A percentile compares a stretch with the other conserved stretches of the same genome.
Evolutionary conservation across 2,888 invertebrate species (phyloP).

Genomic region (Parnassius smintheus): DNA sequence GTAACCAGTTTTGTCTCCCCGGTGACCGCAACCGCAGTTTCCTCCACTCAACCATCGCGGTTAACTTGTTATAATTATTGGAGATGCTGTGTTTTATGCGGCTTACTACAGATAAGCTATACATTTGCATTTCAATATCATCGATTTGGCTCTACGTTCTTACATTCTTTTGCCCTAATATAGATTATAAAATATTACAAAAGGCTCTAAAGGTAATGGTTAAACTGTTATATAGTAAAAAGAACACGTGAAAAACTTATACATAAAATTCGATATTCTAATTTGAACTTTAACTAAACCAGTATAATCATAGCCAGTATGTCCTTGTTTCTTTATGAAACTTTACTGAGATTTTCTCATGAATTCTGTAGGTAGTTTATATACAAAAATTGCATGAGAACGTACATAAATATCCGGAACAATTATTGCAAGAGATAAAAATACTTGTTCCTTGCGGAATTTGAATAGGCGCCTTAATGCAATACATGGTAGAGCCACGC

Average conservation of each 20-base stretch:
- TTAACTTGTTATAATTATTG: slow-evolving; percentile 35
- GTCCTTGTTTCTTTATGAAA: too few relatives aligned
- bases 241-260: neutral
- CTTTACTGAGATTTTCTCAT: too few relatives aligned
- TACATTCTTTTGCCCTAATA: neutral
- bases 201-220: neutral
- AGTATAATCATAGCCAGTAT: too few relatives aligned
- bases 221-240: neutral
- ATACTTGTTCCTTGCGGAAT: too few relatives aligned
- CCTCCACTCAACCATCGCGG: slow-evolving; percentile 31
- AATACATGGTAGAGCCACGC: too few relatives aligned
- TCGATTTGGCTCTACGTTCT: slow-evolving; percentile 2
- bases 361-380: too few relatives aligned
- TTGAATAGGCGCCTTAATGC: too few relatives aligned
- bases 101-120: slow-evolving; percentile 11
- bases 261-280: neutral
- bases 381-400: too few relatives aligned
- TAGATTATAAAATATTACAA: slow-evolving; percentile 1
- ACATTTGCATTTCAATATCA: slow-evolving; percentile 19
- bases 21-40: slow-evolving; percentile 33
- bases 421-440: too few relatives aligned
- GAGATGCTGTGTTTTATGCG: slow-evolving; percentile 25
- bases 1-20: slow-evolving; percentile 34
- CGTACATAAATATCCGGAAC: too few relatives aligned
- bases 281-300: too few relatives aligned